Evolutionary conservation across 2,888 invertebrate species (phyloP).

Genomic region (Pilophorus perplexus): DNA sequence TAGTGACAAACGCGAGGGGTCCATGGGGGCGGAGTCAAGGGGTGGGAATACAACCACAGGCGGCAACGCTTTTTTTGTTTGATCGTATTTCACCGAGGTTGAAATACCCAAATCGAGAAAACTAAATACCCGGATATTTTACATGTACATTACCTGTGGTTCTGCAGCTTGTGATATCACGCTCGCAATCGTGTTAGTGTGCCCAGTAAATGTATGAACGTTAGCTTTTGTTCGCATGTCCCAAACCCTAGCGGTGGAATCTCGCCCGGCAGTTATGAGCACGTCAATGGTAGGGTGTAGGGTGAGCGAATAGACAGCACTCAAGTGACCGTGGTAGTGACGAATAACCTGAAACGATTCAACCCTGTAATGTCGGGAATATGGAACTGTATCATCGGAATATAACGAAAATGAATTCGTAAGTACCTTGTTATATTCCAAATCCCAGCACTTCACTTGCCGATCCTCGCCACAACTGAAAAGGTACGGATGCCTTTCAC

Average conservation of each 20-base stretch:
- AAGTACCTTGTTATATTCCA: conserved; percentile 99
- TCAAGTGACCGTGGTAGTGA: conserved; percentile 98
- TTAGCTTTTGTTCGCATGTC: conserved; percentile 99
- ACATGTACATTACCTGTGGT: conserved; percentile 72
- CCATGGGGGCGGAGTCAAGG: too few species aligned
- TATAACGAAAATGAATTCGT: too few species aligned
- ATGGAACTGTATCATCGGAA: too few species aligned
- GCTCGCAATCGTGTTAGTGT: conserved; percentile 95
- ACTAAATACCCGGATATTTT: too few species aligned
- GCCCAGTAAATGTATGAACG: conserved; percentile 92
- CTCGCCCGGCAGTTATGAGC: conserved; percentile 88
- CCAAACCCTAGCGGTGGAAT: conserved; percentile 96
- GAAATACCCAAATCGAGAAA: too few species aligned
- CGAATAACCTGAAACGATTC: conserved; percentile 70
- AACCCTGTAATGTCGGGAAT: too few species aligned
- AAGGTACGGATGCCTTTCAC: conserved; percentile 91
- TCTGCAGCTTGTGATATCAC: conserved; percentile 90
- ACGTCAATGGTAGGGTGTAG: conserved; percentile 95
- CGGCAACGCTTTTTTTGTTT: too few species aligned
- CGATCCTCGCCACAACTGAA: conserved; percentile 99
- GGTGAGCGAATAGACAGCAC: conserved; percentile 90
- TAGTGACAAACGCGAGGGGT: too few species aligned
- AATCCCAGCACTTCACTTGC: conserved; percentile 99
- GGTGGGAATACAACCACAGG: too few species aligned
- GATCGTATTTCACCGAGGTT: too few species aligned